These are phyloP conservation scores for Anolis carolinensis DNA, from an alignment of 2,113 vertebrate genomes.

Conservation along the genomic window DNA sequence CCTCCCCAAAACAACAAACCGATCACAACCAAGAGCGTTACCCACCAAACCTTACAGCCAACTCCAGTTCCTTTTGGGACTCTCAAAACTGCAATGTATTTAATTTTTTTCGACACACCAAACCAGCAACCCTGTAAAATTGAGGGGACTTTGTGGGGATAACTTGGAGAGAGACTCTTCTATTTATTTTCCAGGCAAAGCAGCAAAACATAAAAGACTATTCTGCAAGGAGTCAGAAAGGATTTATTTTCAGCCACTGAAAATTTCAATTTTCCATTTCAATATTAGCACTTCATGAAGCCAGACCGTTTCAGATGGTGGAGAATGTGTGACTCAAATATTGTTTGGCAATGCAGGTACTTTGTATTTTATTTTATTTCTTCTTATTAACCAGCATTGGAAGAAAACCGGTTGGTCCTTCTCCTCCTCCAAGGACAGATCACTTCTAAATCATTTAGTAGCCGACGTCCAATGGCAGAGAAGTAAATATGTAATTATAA, in stretches of 20 bases:
- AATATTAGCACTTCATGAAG: slow-evolving; percentile 24
- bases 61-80: slow-evolving; percentile 52
- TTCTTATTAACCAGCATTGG: slow-evolving; percentile 13
- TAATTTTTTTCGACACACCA: slow-evolving; percentile 50
- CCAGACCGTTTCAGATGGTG: slow-evolving; percentile 36
- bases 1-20: slow-evolving; percentile 11
- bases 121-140: slow-evolving; percentile 59
- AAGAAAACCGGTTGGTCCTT: slow-evolving; percentile 25
- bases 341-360: slow-evolving; percentile 42
- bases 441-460: slow-evolving; percentile 5
- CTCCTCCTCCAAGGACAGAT: neutral
- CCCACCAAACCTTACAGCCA: slow-evolving; percentile 57
- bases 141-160: slow-evolving; percentile 32
- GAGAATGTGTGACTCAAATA: slow-evolving; percentile 37
- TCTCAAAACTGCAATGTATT: slow-evolving; percentile 53
- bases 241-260: too few relatives aligned
- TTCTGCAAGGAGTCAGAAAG: too few relatives aligned
- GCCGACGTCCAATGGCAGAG: neutral
- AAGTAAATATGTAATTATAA: slow-evolving; percentile 37
- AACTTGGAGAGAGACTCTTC: too few relatives aligned
- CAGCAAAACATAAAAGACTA: too few relatives aligned
- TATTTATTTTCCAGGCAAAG: too few relatives aligned
- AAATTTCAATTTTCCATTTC: too few relatives aligned
- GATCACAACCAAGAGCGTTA: slow-evolving; percentile 11
- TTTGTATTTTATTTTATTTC: slow-evolving; percentile 41